Base-by-base conservation (phyloP, 2,113 vertebrate species). In the Embiotoca jacksoni region DNA sequence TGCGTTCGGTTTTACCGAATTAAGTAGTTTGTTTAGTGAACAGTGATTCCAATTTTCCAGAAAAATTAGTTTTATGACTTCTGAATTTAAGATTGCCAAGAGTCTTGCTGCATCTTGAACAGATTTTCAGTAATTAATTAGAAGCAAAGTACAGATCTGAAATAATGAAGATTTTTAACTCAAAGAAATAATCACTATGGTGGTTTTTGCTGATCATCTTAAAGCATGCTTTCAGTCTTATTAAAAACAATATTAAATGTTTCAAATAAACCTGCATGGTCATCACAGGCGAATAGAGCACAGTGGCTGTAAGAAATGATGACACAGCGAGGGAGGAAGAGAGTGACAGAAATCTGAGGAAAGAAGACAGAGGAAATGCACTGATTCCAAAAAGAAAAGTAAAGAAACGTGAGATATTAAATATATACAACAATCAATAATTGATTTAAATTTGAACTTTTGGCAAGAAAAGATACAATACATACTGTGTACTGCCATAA, bases 21-120 rank as follows among this genome's bases (percentile, higher is more conserved):
- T 68, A 75, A 62, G 16, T 15, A 16, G 69, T 78, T 86, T 82
- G 68, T 77, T 84, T 71, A 70, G 70, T 58, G 10, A 16, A 50
- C 4, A 3, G 41, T 58, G 47, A 64, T 52, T 78, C n/a, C 55
- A 16, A 72, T 76, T 75, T 58, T 66, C 50, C 37, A 59, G 63
- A 67, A 65, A 70, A 65, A 56, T 32, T 0, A 15, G 15, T 80
- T 79, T 44, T 46, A 7, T 39, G 4, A 54, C 8, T 4, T 16
- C 56, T 52, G 7, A 4, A 49, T 37, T 62, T 60, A 33, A 49
- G 32, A 37, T 76, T n/a, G 36, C 1, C 10, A 3, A 7, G 35
- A 37, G 3, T 41, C 57, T 72, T 62, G 6, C 13, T 61, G 54
- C 33, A 32, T 47, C 32, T 33, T 54, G 7, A 57, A 52, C 39